These are phyloP conservation scores for Gari tellinella DNA, from an alignment of 2,888 invertebrate genomes.

Conservation along the genomic window DNA sequence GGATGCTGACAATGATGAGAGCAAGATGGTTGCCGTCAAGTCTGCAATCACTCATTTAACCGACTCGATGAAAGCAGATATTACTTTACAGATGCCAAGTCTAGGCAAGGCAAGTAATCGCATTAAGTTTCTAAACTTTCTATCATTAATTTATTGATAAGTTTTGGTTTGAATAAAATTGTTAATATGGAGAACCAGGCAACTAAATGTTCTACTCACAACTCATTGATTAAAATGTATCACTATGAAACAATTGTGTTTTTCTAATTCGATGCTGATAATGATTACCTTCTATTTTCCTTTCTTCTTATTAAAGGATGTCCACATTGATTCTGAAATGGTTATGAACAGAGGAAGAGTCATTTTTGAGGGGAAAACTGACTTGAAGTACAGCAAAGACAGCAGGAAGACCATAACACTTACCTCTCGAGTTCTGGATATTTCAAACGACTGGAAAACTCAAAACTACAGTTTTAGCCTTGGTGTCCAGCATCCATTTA, in stretches of 20 bases:
- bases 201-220: no score
- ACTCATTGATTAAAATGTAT: no score
- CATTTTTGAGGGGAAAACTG: conserved; percentile 70
- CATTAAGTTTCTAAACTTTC: no score
- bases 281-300: no score
- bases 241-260: no score
- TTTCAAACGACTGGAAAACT: conserved; percentile 50
- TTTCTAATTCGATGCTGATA: no score
- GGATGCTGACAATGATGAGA: conserved; percentile 71
- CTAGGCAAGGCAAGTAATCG: conserved; percentile 64
- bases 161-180: no score
- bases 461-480: conserved; percentile 69
- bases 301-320: conserved; percentile 52
- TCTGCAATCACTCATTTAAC: conserved; percentile 46
- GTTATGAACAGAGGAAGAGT: conserved; percentile 65
- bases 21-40: conserved; percentile 64
- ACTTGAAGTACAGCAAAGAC: conserved; percentile 68
- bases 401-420: conserved; percentile 67
- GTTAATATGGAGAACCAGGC: no score
- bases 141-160: no score
- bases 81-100: conserved; percentile 66
- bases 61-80: conserved; percentile 60
- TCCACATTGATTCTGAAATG: conserved; percentile 68
- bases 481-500: conserved; percentile 71
- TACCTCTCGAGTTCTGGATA: conserved; percentile 65